A percentile compares a stretch with the other conserved stretches of the same genome.
phyloP scores from a whole-genome alignment of 2,888 invertebrate species.

The Homarus gammarus region DNA sequence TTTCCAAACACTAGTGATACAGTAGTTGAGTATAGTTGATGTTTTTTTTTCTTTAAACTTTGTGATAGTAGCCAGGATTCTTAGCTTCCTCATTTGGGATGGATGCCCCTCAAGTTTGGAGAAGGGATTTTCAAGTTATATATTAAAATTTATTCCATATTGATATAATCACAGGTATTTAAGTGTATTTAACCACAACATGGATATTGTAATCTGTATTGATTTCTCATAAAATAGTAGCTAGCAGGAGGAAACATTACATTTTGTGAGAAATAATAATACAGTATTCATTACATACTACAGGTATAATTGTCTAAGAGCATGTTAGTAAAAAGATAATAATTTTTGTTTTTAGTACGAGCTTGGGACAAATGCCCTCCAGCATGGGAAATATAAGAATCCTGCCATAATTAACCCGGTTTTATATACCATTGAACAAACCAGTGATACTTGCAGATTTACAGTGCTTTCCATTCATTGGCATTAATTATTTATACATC shows the following conservation, averaged over 20 bases:
- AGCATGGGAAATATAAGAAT: background rate
- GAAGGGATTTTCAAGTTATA: background rate
- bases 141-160: too few relatives aligned
- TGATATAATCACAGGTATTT: too few relatives aligned
- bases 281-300: too few relatives aligned
- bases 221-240: too few relatives aligned
- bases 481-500: background rate
- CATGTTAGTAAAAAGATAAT: background rate
- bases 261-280: too few relatives aligned
- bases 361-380: background rate
- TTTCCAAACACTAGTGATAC: constrained; percentile 56
- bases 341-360: background rate
- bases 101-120: background rate
- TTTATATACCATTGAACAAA: background rate
- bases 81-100: background rate
- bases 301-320: too few relatives aligned
- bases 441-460: background rate
- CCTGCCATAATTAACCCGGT: background rate
- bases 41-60: constrained; percentile 36
- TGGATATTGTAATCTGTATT: too few relatives aligned
- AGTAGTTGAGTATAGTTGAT: constrained; percentile 34
- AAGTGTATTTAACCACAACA: too few relatives aligned
- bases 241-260: too few relatives aligned
- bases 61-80: constrained; percentile 44
- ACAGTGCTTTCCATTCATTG: background rate